Evolutionary conservation across 2,797 vertebrate genomes (phyloP).

Genomic region (Girardinus metallicus): DNA sequence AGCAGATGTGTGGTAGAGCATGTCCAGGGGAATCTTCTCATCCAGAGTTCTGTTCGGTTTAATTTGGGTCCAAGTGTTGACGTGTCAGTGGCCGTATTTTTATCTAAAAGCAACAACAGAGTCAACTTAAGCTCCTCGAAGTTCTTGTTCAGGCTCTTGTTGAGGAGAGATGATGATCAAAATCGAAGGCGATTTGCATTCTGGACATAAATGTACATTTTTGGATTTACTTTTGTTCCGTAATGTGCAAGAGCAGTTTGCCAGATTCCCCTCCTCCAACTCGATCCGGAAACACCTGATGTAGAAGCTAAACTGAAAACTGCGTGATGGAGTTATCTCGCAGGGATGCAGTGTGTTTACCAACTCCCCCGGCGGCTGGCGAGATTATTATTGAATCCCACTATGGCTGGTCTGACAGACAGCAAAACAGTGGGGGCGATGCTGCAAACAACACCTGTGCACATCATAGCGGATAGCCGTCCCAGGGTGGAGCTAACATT

Average conservation of each 20-base stretch:
- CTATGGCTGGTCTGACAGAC: slow-evolving; percentile 34
- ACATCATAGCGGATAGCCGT: slow-evolving; percentile 49
- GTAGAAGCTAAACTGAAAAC: slow-evolving; percentile 13
- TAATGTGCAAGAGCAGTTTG: background rate
- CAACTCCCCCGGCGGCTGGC: slow-evolving; percentile 12
- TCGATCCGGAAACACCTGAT: background rate
- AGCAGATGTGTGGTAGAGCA: background rate
- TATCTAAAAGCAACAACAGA: background rate
- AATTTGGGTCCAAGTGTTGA: background rate
- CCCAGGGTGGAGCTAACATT: slow-evolving; percentile 56
- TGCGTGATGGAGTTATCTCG: slow-evolving; percentile 30
- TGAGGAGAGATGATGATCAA: background rate
- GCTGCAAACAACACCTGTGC: slow-evolving; percentile 67
- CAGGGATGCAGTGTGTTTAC: slow-evolving; percentile 44
- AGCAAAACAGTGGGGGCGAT: slow-evolving; percentile 30
- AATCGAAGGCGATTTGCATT: background rate
- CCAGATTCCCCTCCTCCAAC: background rate
- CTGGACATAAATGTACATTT: background rate
- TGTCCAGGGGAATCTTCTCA: background rate
- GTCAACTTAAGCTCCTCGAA: background rate
- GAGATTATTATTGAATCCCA: slow-evolving; percentile 58
- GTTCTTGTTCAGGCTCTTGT: background rate
- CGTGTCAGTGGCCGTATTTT: background rate
- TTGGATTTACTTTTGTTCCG: background rate
- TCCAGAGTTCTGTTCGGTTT: background rate